A percentile compares a stretch with the other conserved stretches of the same genome.
Evolutionary conservation across 2,113 vertebrate genomes (phyloP).

Genomic region (Acinonyx jubatus): DNA sequence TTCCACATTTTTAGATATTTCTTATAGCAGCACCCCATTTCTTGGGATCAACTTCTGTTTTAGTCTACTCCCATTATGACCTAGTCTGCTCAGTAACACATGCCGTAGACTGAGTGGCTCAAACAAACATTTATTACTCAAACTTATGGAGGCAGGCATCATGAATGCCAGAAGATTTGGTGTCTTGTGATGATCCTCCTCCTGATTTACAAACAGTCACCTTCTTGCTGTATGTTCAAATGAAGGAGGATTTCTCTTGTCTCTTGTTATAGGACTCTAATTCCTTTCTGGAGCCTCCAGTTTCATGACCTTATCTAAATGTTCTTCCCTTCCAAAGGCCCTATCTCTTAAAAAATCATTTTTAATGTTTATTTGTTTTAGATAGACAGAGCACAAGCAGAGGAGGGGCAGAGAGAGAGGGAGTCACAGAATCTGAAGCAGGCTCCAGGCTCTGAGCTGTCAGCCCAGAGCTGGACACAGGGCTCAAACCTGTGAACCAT

Average conservation of each 20-base stretch:
- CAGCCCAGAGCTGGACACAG: no score
- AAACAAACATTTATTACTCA: background rate
- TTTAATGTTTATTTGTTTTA: no score
- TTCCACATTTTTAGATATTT: background rate
- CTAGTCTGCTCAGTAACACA: background rate
- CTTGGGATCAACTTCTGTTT: background rate
- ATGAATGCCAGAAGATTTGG: background rate
- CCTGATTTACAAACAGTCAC: background rate
- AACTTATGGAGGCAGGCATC: background rate
- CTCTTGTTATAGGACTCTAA: background rate
- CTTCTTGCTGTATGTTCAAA: background rate
- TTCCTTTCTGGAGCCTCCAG: background rate
- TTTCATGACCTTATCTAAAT: background rate
- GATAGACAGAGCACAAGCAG: no score
- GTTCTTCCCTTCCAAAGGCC: background rate
- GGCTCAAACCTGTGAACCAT: no score
- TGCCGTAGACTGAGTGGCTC: background rate
- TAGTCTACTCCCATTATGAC: background rate
- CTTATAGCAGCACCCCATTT: background rate
- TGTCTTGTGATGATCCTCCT: background rate
- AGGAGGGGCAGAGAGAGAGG: no score
- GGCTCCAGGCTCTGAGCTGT: no score
- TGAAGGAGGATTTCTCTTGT: background rate
- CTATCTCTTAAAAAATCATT: background rate
- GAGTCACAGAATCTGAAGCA: no score